Percentiles rank a stretch among this genome's conserved stretches.
Evolutionary conservation across 2,888 invertebrate genomes (phyloP).

Genomic region (Adela reaumurella): DNA sequence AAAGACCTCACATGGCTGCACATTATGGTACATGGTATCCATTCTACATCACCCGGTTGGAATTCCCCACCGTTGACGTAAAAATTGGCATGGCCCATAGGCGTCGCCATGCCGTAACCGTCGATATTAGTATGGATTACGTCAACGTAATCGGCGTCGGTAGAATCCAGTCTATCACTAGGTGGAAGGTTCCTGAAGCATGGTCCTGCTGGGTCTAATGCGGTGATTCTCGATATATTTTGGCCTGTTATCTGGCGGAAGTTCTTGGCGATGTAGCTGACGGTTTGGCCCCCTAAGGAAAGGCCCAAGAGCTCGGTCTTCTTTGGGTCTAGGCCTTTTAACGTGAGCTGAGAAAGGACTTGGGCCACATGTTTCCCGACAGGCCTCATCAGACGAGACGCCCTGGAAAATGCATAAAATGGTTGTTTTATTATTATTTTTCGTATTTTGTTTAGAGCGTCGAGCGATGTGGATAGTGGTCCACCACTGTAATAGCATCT

Average conservation of each 20-base stretch:
- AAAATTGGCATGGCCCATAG: constrained; percentile 8
- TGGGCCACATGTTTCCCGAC: constrained; percentile 42
- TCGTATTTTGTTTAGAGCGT: too few species aligned
- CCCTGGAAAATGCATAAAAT: constrained; percentile 18
- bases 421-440: too few species aligned
- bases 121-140: constrained; percentile 11
- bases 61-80: constrained; percentile 7
- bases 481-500: too few species aligned
- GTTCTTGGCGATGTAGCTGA: constrained; percentile 35
- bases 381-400: constrained; percentile 42
- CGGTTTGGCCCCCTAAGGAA: constrained; percentile 41
- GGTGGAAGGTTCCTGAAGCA: constrained; percentile 10
- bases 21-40: constrained; percentile 15
- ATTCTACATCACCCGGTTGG: constrained; percentile 18
- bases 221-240: constrained; percentile 27
- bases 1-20: constrained; percentile 19
- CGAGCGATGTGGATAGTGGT: too few species aligned
- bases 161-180: constrained; percentile 5
- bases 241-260: constrained; percentile 31
- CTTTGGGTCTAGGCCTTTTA: constrained; percentile 29
- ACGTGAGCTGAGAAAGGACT: constrained; percentile 27
- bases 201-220: constrained; percentile 11
- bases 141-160: constrained; percentile 9
- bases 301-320: constrained; percentile 38
- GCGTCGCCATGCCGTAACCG: constrained; percentile 5